Evolutionary conservation across 2,888 invertebrate genomes (phyloP), one percentile per base, ranked within the genome.

Genomic region (Dinocampus coccinellae): DNA sequence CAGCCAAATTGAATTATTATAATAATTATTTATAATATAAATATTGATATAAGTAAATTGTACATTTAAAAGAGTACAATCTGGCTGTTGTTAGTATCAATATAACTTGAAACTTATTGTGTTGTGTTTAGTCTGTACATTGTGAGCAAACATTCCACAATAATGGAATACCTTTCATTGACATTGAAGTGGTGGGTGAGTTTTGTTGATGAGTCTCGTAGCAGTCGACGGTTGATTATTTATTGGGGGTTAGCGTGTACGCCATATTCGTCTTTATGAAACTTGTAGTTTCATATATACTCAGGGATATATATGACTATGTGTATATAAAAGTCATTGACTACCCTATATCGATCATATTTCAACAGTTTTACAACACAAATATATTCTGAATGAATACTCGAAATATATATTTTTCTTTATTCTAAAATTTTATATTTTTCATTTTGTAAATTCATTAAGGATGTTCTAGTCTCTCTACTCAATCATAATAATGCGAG

Each of bases 181-280:
- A 16, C 36, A 24, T 16, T 55, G 39, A 55, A 36, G 52, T 29
- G 22, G 29, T 11, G 53, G 64, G 13, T 53, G 57, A n/a, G 29
- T 58, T 33, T 33, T 58, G 29, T 58, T 47, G 33, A 29, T 33
- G 33, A 33, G 64, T 64, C 13, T 64, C 11, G 29, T 58, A 9
- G 53, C 16, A 53, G 53, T 34, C 42, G 34, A 36, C 26, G 24
- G 57, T 66, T 53, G 65, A 66, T 36, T 63, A 63, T 63, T 63
- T 42, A 47, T 24, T n/a, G n/a, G 26, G 39, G 16, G 13, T n/a
- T 42, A 13, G 47, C 29, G 16, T 16, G 10, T 16, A 16, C 39
- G 29, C 29, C 22, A 63, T 22, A 42, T 62, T 24, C 39, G n/a
- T 26, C 42, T 11, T 20, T 4, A 63, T 42, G 26, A 47, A 63